phyloP scores from a whole-genome alignment of 2,113 vertebrate species.

The Poicephalus gulielmi region DNA sequence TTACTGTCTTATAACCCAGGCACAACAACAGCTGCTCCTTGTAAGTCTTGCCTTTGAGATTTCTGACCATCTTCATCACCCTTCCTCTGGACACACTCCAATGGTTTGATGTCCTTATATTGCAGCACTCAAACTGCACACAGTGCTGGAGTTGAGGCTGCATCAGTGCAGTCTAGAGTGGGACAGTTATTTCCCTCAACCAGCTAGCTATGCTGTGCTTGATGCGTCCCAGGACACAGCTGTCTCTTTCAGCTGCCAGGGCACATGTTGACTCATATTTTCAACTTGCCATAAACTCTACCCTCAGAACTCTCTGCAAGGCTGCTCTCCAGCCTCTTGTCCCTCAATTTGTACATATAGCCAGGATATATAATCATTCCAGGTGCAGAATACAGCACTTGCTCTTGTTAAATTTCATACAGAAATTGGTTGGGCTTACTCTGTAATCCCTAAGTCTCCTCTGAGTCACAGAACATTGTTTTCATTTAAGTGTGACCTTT shows the following conservation, averaged over 20 bases:
- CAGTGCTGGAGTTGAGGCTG: not conserved
- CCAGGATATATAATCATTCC: not conserved
- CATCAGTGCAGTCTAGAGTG: not conserved
- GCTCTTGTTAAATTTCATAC: not conserved
- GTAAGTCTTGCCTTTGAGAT: not conserved
- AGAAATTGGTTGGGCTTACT: not conserved
- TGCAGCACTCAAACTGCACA: not conserved
- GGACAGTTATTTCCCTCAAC: not conserved
- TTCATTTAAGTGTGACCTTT: not conserved
- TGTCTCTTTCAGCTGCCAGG: not conserved
- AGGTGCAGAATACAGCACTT: not conserved
- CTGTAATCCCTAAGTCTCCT: not conserved
- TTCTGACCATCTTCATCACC: not conserved
- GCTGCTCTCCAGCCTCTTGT: not conserved
- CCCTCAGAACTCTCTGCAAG: not conserved
- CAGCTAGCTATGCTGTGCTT: not conserved
- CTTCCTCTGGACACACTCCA: not conserved
- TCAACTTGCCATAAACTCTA: not conserved
- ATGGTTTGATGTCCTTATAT: not conserved
- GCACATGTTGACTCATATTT: not conserved
- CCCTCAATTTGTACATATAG: not conserved
- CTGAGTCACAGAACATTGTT: not conserved
- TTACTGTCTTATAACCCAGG: not conserved
- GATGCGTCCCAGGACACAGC: too few relatives aligned
- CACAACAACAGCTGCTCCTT: not conserved